Conservation (phyloP, 2,888 invertebrate genomes). For the Diaphora mendica region DNA sequence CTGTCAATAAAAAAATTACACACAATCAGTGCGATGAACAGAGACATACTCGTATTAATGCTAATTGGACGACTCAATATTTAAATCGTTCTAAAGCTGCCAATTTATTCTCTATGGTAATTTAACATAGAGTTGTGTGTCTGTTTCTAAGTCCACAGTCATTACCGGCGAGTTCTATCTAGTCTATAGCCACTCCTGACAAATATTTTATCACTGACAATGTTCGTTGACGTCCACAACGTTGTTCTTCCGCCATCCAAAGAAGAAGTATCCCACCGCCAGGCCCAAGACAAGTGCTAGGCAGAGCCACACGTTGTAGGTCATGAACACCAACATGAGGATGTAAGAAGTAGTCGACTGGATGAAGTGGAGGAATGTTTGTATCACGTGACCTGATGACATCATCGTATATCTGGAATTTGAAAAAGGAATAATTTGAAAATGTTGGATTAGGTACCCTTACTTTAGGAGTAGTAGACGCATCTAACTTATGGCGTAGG, state of each 20-base stretch:
- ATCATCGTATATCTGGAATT: constrained; percentile 92
- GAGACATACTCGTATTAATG: not conserved
- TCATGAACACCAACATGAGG: constrained; percentile 99
- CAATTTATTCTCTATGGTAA: not conserved
- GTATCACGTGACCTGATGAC: constrained; percentile 92
- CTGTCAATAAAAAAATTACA: not conserved
- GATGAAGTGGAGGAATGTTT: constrained; percentile 94
- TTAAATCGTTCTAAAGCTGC: constrained; percentile 1
- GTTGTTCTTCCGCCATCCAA: constrained; percentile 97
- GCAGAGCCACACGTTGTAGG: constrained; percentile 98
- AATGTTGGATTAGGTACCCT: not conserved
- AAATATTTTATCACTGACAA: constrained; percentile 90
- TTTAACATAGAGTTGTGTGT: not conserved
- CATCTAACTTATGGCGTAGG: no score
- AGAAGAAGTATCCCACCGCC: constrained; percentile 97
- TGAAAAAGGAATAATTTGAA: not conserved
- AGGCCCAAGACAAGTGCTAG: constrained; percentile 95
- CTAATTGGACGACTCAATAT: not conserved
- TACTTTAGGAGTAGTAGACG: no score
- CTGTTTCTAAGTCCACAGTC: constrained; percentile 6
- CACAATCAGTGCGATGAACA: not conserved
- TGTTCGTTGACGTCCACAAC: constrained; percentile 97
- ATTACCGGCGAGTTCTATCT: constrained; percentile 11
- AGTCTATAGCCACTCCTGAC: constrained; percentile 5
- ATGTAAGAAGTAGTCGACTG: constrained; percentile 96